Conservation (phyloP, 2,113 vertebrate species). For the Brachionichthys hirsutus region DNA sequence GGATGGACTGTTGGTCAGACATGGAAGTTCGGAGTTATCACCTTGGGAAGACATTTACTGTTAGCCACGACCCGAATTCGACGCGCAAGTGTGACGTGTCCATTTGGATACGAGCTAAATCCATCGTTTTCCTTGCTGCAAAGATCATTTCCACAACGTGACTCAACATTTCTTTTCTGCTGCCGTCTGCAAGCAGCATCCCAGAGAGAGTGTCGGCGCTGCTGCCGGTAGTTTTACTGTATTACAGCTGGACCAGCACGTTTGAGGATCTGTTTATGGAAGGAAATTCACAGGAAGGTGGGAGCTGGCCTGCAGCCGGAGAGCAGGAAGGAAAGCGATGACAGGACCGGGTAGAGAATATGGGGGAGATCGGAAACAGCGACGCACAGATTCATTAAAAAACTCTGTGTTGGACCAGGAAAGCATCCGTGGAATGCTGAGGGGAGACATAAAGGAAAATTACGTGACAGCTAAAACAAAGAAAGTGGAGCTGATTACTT, state of each 20-base stretch:
- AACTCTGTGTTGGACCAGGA: slow-evolving; percentile 1
- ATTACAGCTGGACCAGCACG: background rate
- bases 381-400: slow-evolving; percentile 31
- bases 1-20: background rate
- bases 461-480: background rate
- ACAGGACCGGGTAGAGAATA: slow-evolving; percentile 57
- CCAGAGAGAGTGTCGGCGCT: background rate
- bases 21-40: background rate
- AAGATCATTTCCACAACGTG: background rate
- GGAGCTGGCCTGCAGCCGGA: slow-evolving; percentile 41
- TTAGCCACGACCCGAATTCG: no score
- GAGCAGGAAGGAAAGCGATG: slow-evolving; percentile 69
- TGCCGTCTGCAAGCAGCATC: slow-evolving; percentile 1
- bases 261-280: slow-evolving; percentile 61
- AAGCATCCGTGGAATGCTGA: slow-evolving; percentile 11
- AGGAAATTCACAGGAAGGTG: slow-evolving; percentile 50
- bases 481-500: no score
- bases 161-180: slow-evolving; percentile 26
- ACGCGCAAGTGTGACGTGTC: background rate
- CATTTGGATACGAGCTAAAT: background rate
- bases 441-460: slow-evolving; percentile 1
- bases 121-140: background rate
- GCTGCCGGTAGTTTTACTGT: background rate
- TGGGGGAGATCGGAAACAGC: slow-evolving; percentile 41
- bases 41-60: no score